phyloP scores from a whole-genome alignment of 2,797 vertebrate genomes.

The Sebastes variabilis region DNA sequence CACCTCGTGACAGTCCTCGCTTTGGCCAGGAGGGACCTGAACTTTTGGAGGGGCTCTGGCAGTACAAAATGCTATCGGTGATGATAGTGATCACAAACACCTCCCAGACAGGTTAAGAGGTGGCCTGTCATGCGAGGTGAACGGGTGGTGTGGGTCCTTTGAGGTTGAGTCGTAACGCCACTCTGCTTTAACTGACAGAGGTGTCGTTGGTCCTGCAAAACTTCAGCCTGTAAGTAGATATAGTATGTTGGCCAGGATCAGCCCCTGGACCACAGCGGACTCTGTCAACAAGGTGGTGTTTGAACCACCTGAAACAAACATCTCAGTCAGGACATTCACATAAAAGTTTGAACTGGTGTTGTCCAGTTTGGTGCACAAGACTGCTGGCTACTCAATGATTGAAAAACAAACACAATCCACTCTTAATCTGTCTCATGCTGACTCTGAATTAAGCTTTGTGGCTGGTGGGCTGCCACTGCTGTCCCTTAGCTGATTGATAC shows the following conservation, averaged over 20 bases:
- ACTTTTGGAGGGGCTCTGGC: not conserved
- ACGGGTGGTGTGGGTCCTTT: not conserved
- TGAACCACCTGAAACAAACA: not conserved
- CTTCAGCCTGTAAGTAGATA: not conserved
- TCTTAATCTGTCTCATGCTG: not conserved
- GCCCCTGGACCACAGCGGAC: not conserved
- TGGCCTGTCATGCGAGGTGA: not conserved
- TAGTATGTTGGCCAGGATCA: not conserved
- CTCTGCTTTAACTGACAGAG: not conserved
- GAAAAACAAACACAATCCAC: not conserved
- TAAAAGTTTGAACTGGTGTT: not conserved
- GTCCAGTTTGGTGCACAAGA: too few relatives aligned
- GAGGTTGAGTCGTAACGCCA: not conserved
- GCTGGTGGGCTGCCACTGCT: not conserved
- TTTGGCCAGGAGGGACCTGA: not conserved
- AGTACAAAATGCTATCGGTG: not conserved
- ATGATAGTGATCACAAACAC: constrained; percentile 4
- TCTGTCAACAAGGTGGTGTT: not conserved
- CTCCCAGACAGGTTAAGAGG: not conserved
- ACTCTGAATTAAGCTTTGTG: not conserved
- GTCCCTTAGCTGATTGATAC: not conserved
- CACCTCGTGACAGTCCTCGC: not conserved
- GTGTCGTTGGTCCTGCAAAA: not conserved
- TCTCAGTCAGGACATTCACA: not conserved
- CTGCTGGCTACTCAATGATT: too few relatives aligned